Evolutionary conservation across 2,797 vertebrate species (phyloP).

Genomic region (Dicrostonyx torquatus): DNA sequence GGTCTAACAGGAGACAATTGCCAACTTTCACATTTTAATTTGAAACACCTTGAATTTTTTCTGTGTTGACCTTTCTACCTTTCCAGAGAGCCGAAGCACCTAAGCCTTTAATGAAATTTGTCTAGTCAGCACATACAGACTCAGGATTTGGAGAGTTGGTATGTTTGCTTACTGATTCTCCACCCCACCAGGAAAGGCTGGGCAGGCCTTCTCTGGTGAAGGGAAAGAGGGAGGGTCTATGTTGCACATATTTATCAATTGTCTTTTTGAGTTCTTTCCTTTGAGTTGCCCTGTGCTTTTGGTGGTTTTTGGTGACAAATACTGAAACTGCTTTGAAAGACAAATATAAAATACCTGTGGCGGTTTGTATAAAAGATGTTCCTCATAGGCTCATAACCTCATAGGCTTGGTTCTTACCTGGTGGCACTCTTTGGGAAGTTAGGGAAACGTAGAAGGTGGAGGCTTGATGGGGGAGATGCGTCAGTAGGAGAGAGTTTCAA

Average conservation of each 20-base stretch:
- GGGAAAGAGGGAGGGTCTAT: neutral
- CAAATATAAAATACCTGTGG: constrained; percentile 8
- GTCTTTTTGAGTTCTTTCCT: neutral
- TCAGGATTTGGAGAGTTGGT: neutral
- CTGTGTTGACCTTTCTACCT: neutral
- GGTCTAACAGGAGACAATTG: neutral
- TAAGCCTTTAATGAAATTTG: neutral
- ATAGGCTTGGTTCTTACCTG: neutral
- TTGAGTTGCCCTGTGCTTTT: constrained; percentile 10
- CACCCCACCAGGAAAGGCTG: neutral
- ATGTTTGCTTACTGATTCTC: neutral
- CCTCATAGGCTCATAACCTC: neutral
- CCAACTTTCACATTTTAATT: neutral
- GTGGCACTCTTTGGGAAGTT: neutral
- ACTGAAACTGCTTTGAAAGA: neutral
- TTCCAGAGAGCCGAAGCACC: neutral
- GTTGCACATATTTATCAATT: neutral
- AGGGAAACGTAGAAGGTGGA: neutral
- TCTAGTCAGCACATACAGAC: neutral
- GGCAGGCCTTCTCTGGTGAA: neutral
- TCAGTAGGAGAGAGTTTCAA: neutral
- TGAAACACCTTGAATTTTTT: neutral
- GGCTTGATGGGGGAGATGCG: neutral
- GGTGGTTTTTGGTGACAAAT: neutral
- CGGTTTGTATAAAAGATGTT: neutral